Evolutionary conservation across 2,888 invertebrate genomes (phyloP), one percentile per base, ranked within the genome.

Genomic region (Hyppa rectilinea): DNA sequence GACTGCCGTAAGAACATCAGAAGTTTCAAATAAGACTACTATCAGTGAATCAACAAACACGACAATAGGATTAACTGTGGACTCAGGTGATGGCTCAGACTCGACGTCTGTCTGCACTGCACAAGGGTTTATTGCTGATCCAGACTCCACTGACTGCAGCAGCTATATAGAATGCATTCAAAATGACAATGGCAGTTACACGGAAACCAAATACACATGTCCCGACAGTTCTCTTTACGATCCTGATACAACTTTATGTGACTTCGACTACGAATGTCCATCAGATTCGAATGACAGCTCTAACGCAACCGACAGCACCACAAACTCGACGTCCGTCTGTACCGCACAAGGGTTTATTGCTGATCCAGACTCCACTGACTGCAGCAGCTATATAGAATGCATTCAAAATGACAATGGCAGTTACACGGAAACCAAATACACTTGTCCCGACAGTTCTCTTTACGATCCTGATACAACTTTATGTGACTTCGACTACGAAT

Each of bases 171-270:
- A 71, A 61, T 81, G 83, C 14, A 47, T 80, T 45, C 59, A 66
- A 29, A 50, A 72, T 0, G 63, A 29, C 17, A 53, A 73, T 31
- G 66, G 52, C 1, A 66, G 17, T 26, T 81, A 62, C 14, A 76
- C 66, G 5, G 60, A 53, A 14, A 59, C 58, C 29, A 23, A 10
- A 7, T 76, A 65, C 12, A 38, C 58, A 34, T 81, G 83, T 49
- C 80, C 76, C 0, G 80, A 63, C 2, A 20, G 49, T 12, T 71
- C 75, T 0, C 64, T 38, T 20, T 81, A 73, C 23, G 49, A 81
- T 55, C 83, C 80, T 6, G 31, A 75, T 40, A 82, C 83, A 17
- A 80, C 83, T 34, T 1, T 75, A n/a, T 81, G 81, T 20, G 80
- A 75, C n/a, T 79, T 66, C n/a, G 80, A 82, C 10, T 81, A 81